These are phyloP conservation scores for Drosophila cracens DNA, from an alignment of 2,888 invertebrate genomes.

Conservation along the genomic window DNA sequence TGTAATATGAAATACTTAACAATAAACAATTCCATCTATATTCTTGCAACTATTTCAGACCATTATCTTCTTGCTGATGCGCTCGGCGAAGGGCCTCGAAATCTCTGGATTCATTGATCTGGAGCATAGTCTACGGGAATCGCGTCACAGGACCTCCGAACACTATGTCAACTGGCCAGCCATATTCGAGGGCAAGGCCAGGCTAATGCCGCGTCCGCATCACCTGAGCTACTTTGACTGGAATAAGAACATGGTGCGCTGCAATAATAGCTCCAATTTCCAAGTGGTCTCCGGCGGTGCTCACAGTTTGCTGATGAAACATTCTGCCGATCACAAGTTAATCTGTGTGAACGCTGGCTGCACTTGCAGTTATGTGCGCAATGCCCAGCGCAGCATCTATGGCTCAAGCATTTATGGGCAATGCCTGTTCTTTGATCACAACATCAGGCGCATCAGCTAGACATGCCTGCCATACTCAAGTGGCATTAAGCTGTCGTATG, in stretches of 20 bases:
- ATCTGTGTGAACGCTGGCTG: constrained; percentile 58
- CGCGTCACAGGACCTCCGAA: constrained; percentile 8
- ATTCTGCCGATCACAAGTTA: constrained; percentile 58
- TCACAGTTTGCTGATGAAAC: constrained; percentile 57
- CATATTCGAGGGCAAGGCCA: constrained; percentile 51
- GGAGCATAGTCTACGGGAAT: constrained; percentile 48
- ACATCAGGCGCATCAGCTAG: constrained; percentile 53
- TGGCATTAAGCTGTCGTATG: constrained; percentile 19
- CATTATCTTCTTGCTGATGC: constrained; percentile 55
- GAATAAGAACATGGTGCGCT: constrained; percentile 34
- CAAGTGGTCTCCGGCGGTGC: constrained; percentile 17
- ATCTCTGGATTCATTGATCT: constrained; percentile 61
- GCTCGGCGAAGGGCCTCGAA: constrained; percentile 46
- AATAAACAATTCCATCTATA: not conserved
- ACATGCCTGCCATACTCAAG: not conserved
- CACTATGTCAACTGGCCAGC: constrained; percentile 47
- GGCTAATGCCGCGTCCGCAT: constrained; percentile 26
- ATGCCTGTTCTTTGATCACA: constrained; percentile 66
- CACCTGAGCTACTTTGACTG: constrained; percentile 61
- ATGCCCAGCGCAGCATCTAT: constrained; percentile 27
- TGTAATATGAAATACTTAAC: too few species aligned
- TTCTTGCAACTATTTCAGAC: constrained; percentile 34
- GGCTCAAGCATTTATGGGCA: constrained; percentile 49
- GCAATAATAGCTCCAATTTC: constrained; percentile 54
- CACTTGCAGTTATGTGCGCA: constrained; percentile 25